A percentile compares a stretch with the other conserved stretches of the same genome.
These are phyloP conservation scores for Cheilosia vulpina DNA, from an alignment of 2,888 invertebrate genomes.

Conservation along the genomic window DNA sequence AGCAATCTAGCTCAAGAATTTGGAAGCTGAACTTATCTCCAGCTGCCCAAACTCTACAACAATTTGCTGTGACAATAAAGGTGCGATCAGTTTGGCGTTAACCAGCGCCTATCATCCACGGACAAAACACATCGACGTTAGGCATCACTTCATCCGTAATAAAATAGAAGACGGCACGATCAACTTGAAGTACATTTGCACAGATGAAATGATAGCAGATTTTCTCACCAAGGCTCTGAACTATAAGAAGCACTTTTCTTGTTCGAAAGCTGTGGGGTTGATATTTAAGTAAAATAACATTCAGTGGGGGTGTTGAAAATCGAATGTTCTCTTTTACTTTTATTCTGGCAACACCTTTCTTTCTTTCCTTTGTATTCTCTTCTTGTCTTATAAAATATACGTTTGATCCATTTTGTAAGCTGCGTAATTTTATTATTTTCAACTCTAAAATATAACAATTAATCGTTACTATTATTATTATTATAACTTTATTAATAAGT, in stretches of 20 bases:
- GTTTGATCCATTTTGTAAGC: too few species aligned
- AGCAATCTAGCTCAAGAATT: not conserved
- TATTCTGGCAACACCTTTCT: too few species aligned
- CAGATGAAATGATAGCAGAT: not conserved
- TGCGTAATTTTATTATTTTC: too few species aligned
- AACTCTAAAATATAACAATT: too few species aligned
- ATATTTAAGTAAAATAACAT: too few species aligned
- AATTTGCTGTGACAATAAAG: not conserved
- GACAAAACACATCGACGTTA: not conserved
- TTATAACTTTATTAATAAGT: too few species aligned
- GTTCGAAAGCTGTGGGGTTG: too few species aligned
- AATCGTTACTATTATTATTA: too few species aligned
- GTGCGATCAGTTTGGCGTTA: not conserved
- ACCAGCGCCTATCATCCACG: not conserved
- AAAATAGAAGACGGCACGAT: not conserved
- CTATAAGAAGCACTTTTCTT: not conserved
- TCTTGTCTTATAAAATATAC: too few species aligned
- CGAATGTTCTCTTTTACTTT: too few species aligned
- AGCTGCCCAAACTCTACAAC: not conserved
- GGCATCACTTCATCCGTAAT: not conserved
- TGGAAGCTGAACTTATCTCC: slow-evolving; percentile 1
- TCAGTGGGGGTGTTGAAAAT: too few species aligned
- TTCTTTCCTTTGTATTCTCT: too few species aligned
- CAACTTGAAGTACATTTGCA: not conserved
- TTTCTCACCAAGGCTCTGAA: not conserved